phyloP scores from a whole-genome alignment of 2,113 vertebrate species.

The Amazona vittata region DNA sequence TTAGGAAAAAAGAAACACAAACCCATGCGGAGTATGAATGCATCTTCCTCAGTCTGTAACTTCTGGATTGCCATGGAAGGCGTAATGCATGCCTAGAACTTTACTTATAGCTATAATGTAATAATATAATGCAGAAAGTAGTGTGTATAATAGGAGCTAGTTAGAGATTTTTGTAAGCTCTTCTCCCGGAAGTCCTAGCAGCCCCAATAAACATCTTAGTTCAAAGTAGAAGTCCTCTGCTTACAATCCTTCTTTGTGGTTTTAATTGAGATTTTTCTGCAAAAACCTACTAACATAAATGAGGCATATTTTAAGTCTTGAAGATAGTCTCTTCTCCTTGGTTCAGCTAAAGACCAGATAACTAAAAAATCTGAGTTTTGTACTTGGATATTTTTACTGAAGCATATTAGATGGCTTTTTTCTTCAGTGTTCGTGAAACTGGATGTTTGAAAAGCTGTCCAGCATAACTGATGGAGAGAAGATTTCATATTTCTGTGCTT shows the following conservation, averaged over 20 bases:
- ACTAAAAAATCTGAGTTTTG: not conserved
- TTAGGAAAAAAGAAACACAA: not conserved
- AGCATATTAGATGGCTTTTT: not conserved
- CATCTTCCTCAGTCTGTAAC: not conserved
- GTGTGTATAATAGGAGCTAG: not conserved
- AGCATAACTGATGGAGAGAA: not conserved
- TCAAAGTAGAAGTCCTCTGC: not conserved
- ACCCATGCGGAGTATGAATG: not conserved
- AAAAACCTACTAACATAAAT: not conserved
- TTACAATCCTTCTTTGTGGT: not conserved
- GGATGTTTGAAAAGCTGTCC: not conserved
- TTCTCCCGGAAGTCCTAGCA: not conserved
- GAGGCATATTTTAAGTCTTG: not conserved
- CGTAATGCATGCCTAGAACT: not conserved
- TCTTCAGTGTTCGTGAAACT: not conserved
- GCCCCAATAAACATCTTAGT: not conserved
- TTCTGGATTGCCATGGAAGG: not conserved
- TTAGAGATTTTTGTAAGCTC: not conserved
- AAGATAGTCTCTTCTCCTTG: not conserved
- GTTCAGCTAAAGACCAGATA: not conserved
- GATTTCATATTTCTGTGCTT: not conserved
- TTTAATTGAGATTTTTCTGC: not conserved
- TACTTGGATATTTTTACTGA: not conserved
- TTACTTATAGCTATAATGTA: not conserved
- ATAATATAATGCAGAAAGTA: not conserved